phyloP scores from a whole-genome alignment of 2,888 invertebrate species.

The Drosophila infuscata region DNA sequence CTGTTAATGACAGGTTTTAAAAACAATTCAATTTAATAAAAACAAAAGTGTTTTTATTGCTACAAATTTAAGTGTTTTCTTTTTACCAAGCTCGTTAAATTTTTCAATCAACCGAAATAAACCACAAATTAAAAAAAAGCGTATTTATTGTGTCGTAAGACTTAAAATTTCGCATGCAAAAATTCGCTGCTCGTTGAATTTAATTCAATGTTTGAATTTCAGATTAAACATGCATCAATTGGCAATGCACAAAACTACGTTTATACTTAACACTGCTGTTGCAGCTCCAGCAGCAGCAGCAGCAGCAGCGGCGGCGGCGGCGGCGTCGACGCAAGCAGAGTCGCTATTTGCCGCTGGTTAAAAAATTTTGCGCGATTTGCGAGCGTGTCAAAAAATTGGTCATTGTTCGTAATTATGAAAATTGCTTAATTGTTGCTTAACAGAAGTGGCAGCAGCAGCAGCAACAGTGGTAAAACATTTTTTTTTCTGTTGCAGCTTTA shows the following conservation, averaged over 20 bases:
- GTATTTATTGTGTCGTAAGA: slow-evolving; percentile 31
- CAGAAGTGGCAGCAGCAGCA: slow-evolving; percentile 57
- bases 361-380: slow-evolving; percentile 76
- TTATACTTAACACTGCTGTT: slow-evolving; percentile 33
- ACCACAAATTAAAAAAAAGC: slow-evolving; percentile 11
- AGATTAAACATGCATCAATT: slow-evolving; percentile 64
- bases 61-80: not conserved
- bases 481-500: slow-evolving; percentile 22
- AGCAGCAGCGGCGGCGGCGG: slow-evolving; percentile 1
- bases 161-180: slow-evolving; percentile 7
- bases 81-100: not conserved
- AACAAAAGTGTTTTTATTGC: not conserved
- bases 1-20: not conserved
- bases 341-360: slow-evolving; percentile 72
- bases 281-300: slow-evolving; percentile 9
- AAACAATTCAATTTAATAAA: not conserved
- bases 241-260: slow-evolving; percentile 48
- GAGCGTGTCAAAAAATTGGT: slow-evolving; percentile 81
- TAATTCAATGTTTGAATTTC: slow-evolving; percentile 58
- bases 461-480: slow-evolving; percentile 18
- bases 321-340: slow-evolving; percentile 16
- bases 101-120: not conserved
- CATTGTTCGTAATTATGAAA: slow-evolving; percentile 81
- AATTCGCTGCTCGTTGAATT: slow-evolving; percentile 39
- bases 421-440: slow-evolving; percentile 81